phyloP scores from a whole-genome alignment of 64 coral and sea anemone species.

The Porites australiensis region DNA sequence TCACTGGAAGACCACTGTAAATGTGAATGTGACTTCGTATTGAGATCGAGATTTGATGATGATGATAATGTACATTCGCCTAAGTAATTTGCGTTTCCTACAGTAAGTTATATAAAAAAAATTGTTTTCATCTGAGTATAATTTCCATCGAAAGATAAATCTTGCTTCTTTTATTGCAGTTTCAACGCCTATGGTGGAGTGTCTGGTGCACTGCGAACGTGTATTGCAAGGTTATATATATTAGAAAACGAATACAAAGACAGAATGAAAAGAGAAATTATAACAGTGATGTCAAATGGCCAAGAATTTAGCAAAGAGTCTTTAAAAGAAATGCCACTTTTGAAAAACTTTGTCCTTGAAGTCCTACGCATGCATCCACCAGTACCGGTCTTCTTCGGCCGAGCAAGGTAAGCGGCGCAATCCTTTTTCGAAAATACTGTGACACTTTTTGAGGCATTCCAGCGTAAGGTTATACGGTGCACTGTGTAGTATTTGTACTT shows the following conservation, averaged over 20 bases:
- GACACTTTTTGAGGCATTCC: not conserved
- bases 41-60: too few relatives aligned
- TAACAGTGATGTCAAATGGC: conserved; percentile 30
- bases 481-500: too few relatives aligned
- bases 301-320: conserved; percentile 66
- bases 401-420: conserved; percentile 71
- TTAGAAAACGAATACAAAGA: conserved; percentile 58
- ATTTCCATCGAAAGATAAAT: not conserved
- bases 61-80: too few relatives aligned
- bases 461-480: not conserved
- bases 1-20: too few relatives aligned
- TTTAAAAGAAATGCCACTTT: conserved; percentile 71
- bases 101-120: too few relatives aligned
- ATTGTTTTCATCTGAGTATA: too few relatives aligned
- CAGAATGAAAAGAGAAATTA: conserved; percentile 77
- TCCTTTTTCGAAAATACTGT: not conserved
- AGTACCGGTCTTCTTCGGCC: conserved; percentile 87
- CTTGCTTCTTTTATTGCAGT: conserved; percentile 44
- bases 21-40: too few relatives aligned
- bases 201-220: conserved; percentile 57
- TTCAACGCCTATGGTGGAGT: conserved; percentile 93
- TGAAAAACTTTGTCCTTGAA: conserved; percentile 82
- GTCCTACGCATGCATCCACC: conserved; percentile 84
- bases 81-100: too few relatives aligned
- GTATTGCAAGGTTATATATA: conserved; percentile 72